A percentile compares a stretch with the other conserved stretches of the same genome.
These are phyloP conservation scores for Magallana nippona DNA, from an alignment of 2,888 invertebrate species.

Conservation along the genomic window DNA sequence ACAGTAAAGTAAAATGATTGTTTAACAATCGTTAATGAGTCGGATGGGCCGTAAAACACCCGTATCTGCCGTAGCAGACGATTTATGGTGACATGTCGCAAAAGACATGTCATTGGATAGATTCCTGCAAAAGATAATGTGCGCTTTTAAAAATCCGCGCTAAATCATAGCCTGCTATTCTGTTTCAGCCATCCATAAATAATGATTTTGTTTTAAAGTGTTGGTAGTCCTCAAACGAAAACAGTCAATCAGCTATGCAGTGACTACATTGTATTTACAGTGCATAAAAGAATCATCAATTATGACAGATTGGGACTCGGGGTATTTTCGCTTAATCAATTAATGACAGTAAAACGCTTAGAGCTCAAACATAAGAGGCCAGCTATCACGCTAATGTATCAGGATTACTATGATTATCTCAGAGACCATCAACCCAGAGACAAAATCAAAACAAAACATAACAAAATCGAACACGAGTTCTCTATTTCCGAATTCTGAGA, in stretches of 20 bases:
- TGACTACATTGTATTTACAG: slow-evolving; percentile 19
- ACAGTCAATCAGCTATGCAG: background rate
- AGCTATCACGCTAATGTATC: slow-evolving; percentile 10
- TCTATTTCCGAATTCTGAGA: background rate
- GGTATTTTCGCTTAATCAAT: slow-evolving; percentile 32
- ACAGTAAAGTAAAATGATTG: slow-evolving; percentile 31
- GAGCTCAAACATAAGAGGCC: slow-evolving; percentile 24
- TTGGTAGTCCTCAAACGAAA: slow-evolving; percentile 16
- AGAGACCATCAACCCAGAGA: background rate
- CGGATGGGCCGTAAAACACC: slow-evolving; percentile 32
- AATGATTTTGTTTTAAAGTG: slow-evolving; percentile 27
- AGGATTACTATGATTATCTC: background rate
- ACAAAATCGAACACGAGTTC: background rate
- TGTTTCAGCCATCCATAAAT: slow-evolving; percentile 20
- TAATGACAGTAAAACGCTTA: slow-evolving; percentile 25
- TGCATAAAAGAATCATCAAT: slow-evolving; percentile 28
- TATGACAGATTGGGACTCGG: slow-evolving; percentile 25
- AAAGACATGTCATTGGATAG: slow-evolving; percentile 32
- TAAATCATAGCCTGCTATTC: slow-evolving; percentile 20
- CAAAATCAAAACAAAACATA: background rate
- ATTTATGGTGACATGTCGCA: slow-evolving; percentile 33
- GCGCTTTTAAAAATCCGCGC: slow-evolving; percentile 32
- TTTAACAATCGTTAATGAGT: slow-evolving; percentile 33
- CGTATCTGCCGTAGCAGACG: slow-evolving; percentile 21
- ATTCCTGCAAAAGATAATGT: slow-evolving; percentile 14